Evolutionary conservation across 2,888 invertebrate genomes (phyloP).

Genomic region (Erebia aethiops): DNA sequence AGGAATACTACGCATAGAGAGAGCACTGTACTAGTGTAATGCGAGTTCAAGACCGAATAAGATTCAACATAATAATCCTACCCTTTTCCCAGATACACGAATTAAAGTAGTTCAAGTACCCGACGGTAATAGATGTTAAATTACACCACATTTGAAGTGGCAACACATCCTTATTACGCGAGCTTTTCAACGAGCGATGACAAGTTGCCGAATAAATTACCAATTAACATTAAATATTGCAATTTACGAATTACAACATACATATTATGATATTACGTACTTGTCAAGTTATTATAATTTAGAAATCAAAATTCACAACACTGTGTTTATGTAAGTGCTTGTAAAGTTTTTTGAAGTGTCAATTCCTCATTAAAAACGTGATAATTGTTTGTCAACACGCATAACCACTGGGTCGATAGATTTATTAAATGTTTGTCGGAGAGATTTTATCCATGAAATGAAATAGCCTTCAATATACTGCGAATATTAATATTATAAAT

Average conservation of each 20-base stretch:
- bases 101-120: constrained; percentile 15
- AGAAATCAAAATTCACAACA: constrained; percentile 23
- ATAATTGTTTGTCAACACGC: not conserved
- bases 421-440: too few species aligned
- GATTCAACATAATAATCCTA: not conserved
- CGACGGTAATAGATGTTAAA: not conserved
- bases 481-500: too few species aligned
- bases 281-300: constrained; percentile 23
- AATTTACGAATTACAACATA: constrained; percentile 20
- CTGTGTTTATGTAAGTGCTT: not conserved
- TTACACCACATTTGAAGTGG: constrained; percentile 8
- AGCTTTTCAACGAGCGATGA: constrained; percentile 11
- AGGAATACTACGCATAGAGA: too few species aligned
- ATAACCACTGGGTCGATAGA: too few species aligned
- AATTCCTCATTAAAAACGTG: not conserved
- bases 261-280: constrained; percentile 20
- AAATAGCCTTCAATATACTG: too few species aligned
- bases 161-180: constrained; percentile 24
- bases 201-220: constrained; percentile 17
- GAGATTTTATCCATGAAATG: too few species aligned
- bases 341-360: constrained; percentile 4
- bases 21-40: too few species aligned
- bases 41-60: too few species aligned
- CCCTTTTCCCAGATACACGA: not conserved
- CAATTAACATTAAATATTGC: constrained; percentile 30